A percentile compares a stretch with the other conserved stretches of the same genome.
These are phyloP conservation scores for Eupithecia abbreviata DNA, from an alignment of 2,888 invertebrate species.

Conservation along the genomic window DNA sequence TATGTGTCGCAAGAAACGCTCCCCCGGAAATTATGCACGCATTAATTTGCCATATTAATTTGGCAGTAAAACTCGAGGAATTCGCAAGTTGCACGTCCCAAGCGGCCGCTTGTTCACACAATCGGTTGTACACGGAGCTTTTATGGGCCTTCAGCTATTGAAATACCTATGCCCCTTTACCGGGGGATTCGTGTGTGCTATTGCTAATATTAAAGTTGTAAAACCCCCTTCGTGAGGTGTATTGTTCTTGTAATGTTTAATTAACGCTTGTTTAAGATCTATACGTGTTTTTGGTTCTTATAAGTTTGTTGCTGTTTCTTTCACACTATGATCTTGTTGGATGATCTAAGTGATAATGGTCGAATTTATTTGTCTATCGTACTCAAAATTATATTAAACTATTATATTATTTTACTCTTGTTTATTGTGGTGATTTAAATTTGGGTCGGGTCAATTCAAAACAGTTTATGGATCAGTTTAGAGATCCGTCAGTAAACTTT, in stretches of 20 bases:
- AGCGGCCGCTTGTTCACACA: constrained; percentile 80
- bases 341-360: not conserved
- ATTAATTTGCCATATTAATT: constrained; percentile 85
- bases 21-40: constrained; percentile 81
- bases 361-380: not conserved
- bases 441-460: not conserved
- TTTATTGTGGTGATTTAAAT: not conserved
- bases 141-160: constrained; percentile 71
- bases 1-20: constrained; percentile 73
- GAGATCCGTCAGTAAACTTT: constrained; percentile 8
- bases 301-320: constrained; percentile 20
- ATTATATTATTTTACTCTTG: not conserved
- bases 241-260: constrained; percentile 55
- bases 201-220: constrained; percentile 70
- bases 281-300: constrained; percentile 12
- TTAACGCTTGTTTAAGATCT: constrained; percentile 45
- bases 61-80: constrained; percentile 84
- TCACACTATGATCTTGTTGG: not conserved
- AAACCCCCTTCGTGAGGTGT: constrained; percentile 57
- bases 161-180: constrained; percentile 58
- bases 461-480: not conserved
- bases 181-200: constrained; percentile 64
- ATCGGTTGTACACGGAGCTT: constrained; percentile 65
- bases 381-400: not conserved
- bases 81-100: constrained; percentile 79